phyloP scores from a whole-genome alignment of 2,797 vertebrate species.

The Sebastes melanostomus region DNA sequence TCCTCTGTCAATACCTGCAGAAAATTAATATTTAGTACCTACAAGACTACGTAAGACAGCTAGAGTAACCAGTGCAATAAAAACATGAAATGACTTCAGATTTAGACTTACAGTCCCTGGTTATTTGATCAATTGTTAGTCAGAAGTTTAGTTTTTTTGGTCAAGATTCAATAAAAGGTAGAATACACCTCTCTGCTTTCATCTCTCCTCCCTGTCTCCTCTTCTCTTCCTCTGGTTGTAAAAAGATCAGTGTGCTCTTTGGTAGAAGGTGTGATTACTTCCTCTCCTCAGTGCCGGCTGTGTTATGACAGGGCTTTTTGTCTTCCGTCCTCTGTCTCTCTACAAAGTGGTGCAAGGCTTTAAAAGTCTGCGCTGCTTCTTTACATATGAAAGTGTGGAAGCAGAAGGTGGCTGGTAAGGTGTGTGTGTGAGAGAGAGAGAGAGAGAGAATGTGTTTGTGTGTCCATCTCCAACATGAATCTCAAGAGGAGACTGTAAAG shows the following conservation, averaged over 20 bases:
- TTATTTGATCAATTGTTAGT: constrained; percentile 15
- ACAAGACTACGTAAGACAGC: background rate
- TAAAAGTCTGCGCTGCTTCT: constrained; percentile 52
- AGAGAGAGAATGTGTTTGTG: background rate
- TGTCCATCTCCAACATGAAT: constrained; percentile 2
- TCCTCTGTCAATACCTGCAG: background rate
- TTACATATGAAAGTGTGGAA: constrained; percentile 72
- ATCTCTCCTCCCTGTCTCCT: constrained; percentile 44
- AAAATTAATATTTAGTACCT: background rate
- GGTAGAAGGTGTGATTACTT: constrained; percentile 74
- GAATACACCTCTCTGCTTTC: constrained; percentile 49
- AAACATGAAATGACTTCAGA: background rate
- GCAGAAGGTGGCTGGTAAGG: constrained; percentile 44
- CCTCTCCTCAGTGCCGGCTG: constrained; percentile 56
- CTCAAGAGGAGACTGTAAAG: background rate
- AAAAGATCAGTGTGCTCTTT: constrained; percentile 65
- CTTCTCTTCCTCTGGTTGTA: constrained; percentile 58
- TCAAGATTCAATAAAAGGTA: constrained; percentile 25
- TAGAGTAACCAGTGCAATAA: background rate
- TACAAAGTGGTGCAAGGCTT: constrained; percentile 58
- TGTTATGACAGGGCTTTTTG: constrained; percentile 70
- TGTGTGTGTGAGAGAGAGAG: constrained; percentile 11
- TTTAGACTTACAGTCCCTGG: background rate
- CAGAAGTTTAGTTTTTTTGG: constrained; percentile 5
- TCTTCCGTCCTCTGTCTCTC: constrained; percentile 42